Conservation (phyloP, 1,140 invertebrate genomes). For the Bicyclus anynana region DNA sequence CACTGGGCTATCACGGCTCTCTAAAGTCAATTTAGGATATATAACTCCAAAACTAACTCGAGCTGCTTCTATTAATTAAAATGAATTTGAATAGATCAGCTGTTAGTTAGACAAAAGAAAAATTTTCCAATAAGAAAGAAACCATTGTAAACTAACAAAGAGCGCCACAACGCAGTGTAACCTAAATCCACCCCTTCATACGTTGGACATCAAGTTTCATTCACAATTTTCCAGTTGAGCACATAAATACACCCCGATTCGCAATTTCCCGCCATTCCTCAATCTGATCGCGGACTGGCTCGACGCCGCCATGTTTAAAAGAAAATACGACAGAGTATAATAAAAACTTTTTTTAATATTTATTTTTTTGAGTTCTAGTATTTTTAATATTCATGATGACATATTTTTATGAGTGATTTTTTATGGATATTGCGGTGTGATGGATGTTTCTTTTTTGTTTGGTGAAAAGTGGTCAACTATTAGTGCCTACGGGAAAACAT, state of each 20-base stretch:
- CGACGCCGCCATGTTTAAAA: conserved; percentile 11
- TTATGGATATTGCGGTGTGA: too few species aligned
- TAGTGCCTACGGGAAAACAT: background rate
- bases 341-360: background rate
- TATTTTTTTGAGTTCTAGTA: background rate
- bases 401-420: too few species aligned
- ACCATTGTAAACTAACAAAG: too few species aligned
- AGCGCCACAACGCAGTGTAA: too few species aligned
- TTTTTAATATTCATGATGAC: background rate
- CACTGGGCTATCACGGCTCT: too few species aligned
- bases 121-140: too few species aligned
- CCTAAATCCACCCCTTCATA: background rate
- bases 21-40: too few species aligned
- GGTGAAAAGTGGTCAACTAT: conserved; percentile 10
- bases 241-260: conserved; percentile 13
- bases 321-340: background rate
- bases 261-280: conserved; percentile 22
- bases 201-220: conserved; percentile 12
- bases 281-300: conserved; percentile 5
- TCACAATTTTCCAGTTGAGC: conserved; percentile 9
- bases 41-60: too few species aligned
- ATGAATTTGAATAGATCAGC: too few species aligned
- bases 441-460: background rate
- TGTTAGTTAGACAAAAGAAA: too few species aligned
- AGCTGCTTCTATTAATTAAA: too few species aligned